A percentile compares a stretch with the other conserved stretches of the same genome.
These are phyloP conservation scores for Peromyscus nudipes DNA, from an alignment of 2,797 vertebrate genomes.

Conservation along the genomic window DNA sequence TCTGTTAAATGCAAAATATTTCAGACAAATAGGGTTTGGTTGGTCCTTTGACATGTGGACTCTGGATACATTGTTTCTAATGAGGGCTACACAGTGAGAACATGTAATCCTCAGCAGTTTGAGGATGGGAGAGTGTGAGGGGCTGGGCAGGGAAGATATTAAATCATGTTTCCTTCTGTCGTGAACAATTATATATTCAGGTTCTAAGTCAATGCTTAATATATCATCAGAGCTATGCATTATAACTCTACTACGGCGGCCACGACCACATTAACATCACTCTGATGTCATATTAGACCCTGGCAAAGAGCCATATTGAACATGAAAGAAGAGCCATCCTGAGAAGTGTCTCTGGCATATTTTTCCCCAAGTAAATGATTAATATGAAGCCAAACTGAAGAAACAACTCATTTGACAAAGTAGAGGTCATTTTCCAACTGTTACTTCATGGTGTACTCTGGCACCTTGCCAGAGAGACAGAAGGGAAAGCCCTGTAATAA, in stretches of 20 bases:
- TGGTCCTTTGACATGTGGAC: slow-evolving; percentile 62
- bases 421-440: slow-evolving; percentile 82
- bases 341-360: slow-evolving; percentile 59
- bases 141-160: slow-evolving; percentile 74
- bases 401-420: slow-evolving; percentile 81
- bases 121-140: neutral
- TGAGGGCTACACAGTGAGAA: slow-evolving; percentile 72
- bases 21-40: slow-evolving; percentile 30
- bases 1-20: slow-evolving; percentile 57
- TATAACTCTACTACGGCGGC: slow-evolving; percentile 54
- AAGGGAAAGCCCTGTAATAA: slow-evolving; percentile 85
- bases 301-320: slow-evolving; percentile 73
- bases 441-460: slow-evolving; percentile 84
- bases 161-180: slow-evolving; percentile 83
- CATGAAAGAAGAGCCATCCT: slow-evolving; percentile 72
- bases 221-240: slow-evolving; percentile 75
- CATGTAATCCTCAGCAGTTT: slow-evolving; percentile 55
- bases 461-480: slow-evolving; percentile 80
- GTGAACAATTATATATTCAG: slow-evolving; percentile 80
- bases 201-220: slow-evolving; percentile 74
- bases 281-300: slow-evolving; percentile 79
- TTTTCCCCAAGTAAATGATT: slow-evolving; percentile 69
- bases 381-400: slow-evolving; percentile 86
- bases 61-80: slow-evolving; percentile 74
- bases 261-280: slow-evolving; percentile 77